Evolutionary conservation across 2,113 vertebrate genomes (phyloP), one percentile per base, ranked within the genome.

Genomic region (Anser brachyrhynchus): DNA sequence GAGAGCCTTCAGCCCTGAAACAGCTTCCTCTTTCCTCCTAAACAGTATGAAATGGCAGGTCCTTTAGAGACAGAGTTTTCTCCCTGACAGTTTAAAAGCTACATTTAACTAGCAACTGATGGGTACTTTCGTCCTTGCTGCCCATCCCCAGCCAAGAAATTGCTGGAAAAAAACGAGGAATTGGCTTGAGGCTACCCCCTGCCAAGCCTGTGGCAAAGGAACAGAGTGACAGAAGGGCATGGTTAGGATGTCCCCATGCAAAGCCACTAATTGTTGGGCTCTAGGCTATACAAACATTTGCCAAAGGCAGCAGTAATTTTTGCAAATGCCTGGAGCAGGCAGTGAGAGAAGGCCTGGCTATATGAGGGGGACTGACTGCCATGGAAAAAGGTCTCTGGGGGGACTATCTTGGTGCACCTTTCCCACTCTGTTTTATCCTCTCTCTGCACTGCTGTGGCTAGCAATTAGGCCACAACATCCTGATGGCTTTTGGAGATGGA

Each of bases 321-420:
- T 57, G 14, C 6, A 61, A 92, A 82, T 59, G 16, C 13, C 37
- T 82, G 21, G 39, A 76, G 39, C 5, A 83, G 21, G 19, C 33
- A 80, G 25, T 39, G 25, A 51, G 28, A 31, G 28, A 9, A 65
- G 61, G 6, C 5, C 29, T 83, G 64, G 11, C 4, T 75, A 2
- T 33, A 3, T 73, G 37, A 37, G 55, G 28, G 12, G 6, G 9
- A 35, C 18, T 57, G 58, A 37, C 28, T 79, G 19, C 62, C 51
- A 21, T 7, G 13, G 22, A 57, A 41, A 85, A 86, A 23, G 12
- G 25, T 4, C 26, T 31, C 49, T n/a, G 46, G 13, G 33, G 1
- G 3, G 0, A 21, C 6, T 49, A 55, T 3, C 3, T 51, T 49
- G 9, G 20, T 52, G 8, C 1, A 25, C 2, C 13, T 88, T 84